Conservation (phyloP, 2,113 vertebrate genomes). For the Toxostoma redivivum region DNA sequence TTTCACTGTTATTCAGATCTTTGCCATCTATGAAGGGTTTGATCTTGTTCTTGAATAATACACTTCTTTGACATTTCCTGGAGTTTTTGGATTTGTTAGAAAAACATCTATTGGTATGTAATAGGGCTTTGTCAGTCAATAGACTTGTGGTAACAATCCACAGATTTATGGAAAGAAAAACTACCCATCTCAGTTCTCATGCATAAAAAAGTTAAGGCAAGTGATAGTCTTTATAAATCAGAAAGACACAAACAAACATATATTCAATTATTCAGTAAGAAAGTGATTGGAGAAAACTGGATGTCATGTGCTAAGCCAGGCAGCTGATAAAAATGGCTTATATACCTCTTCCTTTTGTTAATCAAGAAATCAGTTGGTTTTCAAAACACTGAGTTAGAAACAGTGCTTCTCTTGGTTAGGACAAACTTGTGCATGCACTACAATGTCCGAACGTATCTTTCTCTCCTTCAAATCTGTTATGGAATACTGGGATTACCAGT, state of each 20-base stretch:
- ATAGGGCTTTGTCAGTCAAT: not conserved
- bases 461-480: not conserved
- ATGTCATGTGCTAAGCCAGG: not conserved
- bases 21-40: not conserved
- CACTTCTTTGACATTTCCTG: not conserved
- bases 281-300: not conserved
- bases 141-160: not conserved
- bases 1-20: not conserved
- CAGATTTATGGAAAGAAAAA: not conserved
- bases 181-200: not conserved
- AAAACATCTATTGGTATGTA: not conserved
- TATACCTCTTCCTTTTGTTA: not conserved
- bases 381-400: not conserved
- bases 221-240: not conserved
- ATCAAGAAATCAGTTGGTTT: not conserved
- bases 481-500: not conserved
- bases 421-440: not conserved
- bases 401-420: not conserved
- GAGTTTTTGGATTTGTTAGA: not conserved
- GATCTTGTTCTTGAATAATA: not conserved
- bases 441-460: accelerated
- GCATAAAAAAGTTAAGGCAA: not conserved
- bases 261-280: not conserved
- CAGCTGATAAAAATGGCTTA: not conserved
- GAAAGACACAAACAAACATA: not conserved